A percentile compares a stretch with the other conserved stretches of the same genome.
phyloP scores from a whole-genome alignment of 2,113 vertebrate species.

The Ptyas mucosa region DNA sequence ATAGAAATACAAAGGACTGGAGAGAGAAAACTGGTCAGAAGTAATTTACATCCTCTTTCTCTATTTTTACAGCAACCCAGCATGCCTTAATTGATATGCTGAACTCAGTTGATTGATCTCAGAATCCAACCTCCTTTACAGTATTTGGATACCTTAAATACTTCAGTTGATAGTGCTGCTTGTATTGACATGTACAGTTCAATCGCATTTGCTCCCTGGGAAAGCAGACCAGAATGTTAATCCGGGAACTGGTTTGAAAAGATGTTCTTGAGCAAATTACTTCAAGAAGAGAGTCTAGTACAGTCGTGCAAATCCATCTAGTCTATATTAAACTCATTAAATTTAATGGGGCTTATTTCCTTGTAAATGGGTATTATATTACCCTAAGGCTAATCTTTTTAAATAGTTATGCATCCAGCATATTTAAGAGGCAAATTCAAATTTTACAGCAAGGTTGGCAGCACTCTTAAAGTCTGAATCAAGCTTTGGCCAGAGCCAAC shows the following conservation, averaged over 20 bases:
- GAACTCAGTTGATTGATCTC: not conserved
- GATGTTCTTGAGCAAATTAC: not conserved
- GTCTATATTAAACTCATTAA: not conserved
- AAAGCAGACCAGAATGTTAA: not conserved
- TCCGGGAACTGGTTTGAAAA: not conserved
- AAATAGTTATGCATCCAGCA: not conserved
- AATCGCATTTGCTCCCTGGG: not conserved
- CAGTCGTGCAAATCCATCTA: not conserved
- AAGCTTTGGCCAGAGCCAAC: not conserved
- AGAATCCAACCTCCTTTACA: not conserved
- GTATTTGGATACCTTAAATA: not conserved
- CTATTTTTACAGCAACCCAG: not conserved
- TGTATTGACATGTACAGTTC: not conserved
- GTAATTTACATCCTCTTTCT: not conserved
- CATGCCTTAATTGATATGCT: not conserved
- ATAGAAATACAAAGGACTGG: not conserved
- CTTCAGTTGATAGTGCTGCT: not conserved
- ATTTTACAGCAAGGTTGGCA: not conserved
- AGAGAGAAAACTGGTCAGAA: not conserved
- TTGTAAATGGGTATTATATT: not conserved
- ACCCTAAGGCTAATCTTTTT: not conserved
- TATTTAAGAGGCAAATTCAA: not conserved
- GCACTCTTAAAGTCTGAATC: not conserved
- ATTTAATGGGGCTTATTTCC: not conserved
- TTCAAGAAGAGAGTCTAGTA: not conserved